phyloP scores from a whole-genome alignment of 2,797 vertebrate genomes.

The Cirrhinus molitorella region DNA sequence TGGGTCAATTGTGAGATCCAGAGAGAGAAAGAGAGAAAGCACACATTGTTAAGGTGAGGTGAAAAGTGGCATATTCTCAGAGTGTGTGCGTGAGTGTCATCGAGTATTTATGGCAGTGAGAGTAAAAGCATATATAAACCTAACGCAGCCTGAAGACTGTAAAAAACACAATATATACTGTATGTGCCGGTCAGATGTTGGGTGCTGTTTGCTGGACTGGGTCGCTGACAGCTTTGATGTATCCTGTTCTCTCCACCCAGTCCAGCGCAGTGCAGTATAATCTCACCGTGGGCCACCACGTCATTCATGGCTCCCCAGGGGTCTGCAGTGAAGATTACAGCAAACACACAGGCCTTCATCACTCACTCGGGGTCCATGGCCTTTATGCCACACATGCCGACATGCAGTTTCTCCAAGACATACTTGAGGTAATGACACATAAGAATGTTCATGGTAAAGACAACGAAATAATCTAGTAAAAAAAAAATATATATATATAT shows the following conservation, averaged over 20 bases:
- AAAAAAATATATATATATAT: too few relatives aligned
- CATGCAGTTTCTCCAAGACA: neutral
- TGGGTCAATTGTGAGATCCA: constrained; percentile 70
- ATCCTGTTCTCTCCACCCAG: constrained; percentile 56
- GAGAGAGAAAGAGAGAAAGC: constrained; percentile 33
- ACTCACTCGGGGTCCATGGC: constrained; percentile 10
- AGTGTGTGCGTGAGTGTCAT: constrained; percentile 50
- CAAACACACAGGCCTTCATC: constrained; percentile 39
- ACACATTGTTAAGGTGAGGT: constrained; percentile 43
- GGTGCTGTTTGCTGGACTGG: constrained; percentile 54
- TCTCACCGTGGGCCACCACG: constrained; percentile 26
- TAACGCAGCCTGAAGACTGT: constrained; percentile 22
- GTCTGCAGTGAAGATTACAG: constrained; percentile 39
- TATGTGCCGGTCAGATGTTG: constrained; percentile 4
- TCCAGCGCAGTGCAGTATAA: constrained; percentile 39
- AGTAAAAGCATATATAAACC: constrained; percentile 4
- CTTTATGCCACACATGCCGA: neutral
- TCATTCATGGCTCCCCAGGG: constrained; percentile 34
- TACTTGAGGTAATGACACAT: neutral
- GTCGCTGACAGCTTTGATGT: constrained; percentile 65
- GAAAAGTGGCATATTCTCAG: constrained; percentile 41
- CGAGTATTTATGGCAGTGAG: constrained; percentile 27
- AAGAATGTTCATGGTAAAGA: neutral
- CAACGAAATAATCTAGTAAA: neutral
- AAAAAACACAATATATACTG: neutral